Conservation (phyloP, 1,140 invertebrate genomes). For the Eumeta japonica region DNA sequence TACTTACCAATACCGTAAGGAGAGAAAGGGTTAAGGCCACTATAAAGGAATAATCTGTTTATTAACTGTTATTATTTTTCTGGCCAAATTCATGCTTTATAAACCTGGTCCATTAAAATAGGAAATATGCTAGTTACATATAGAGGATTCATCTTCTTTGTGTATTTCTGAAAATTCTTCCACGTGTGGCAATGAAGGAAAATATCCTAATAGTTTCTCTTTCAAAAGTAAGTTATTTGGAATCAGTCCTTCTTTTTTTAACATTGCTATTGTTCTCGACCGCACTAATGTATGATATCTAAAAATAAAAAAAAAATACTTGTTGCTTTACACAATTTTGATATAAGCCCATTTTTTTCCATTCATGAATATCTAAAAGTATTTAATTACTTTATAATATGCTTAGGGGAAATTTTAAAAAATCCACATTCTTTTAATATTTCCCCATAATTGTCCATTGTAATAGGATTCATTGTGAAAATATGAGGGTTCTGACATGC, state of each 20-base stretch:
- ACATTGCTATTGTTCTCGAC: constrained; percentile 28
- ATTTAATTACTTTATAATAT: constrained; percentile 50
- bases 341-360: no score
- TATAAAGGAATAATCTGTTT: no score
- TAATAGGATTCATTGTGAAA: constrained; percentile 54
- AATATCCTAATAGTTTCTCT: constrained; percentile 28
- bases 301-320: constrained; percentile 11
- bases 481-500: constrained; percentile 55
- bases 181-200: constrained; percentile 44
- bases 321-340: constrained; percentile 23
- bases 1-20: constrained; percentile 16
- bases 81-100: no score
- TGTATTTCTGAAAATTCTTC: no score
- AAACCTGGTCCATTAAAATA: no score
- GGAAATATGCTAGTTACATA: constrained; percentile 30
- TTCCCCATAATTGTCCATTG: constrained; percentile 56
- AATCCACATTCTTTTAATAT: constrained; percentile 59
- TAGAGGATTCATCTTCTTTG: no score
- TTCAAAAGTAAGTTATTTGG: constrained; percentile 29
- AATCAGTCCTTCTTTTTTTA: constrained; percentile 38
- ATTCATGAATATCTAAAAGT: constrained; percentile 28
- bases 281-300: constrained; percentile 46
- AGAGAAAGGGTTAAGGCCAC: constrained; percentile 1
- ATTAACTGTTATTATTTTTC: no score
- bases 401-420: constrained; percentile 39